phyloP scores from a whole-genome alignment of 2,797 vertebrate genomes.

The Jordanella pulchra region DNA sequence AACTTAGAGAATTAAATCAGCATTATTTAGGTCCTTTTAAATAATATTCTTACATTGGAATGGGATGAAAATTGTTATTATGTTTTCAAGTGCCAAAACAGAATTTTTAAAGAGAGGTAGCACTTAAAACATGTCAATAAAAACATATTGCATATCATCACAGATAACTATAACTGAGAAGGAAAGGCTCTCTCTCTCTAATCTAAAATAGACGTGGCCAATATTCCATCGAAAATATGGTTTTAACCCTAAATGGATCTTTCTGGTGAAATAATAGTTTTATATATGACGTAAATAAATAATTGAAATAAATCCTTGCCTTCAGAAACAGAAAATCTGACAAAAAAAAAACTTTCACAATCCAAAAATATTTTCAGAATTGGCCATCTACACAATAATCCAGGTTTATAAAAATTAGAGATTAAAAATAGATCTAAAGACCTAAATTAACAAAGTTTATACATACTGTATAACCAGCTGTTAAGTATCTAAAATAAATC shows the following conservation, averaged over 20 bases:
- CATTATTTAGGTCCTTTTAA: neutral
- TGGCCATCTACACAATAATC: neutral
- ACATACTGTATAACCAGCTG: neutral
- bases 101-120: no score
- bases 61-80: neutral
- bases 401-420: neutral
- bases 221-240: no score
- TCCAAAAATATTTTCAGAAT: no score
- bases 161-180: neutral
- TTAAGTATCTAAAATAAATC: neutral
- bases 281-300: no score
- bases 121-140: neutral
- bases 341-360: no score
- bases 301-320: no score
- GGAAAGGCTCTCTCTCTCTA: no score
- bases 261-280: no score
- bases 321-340: no score
- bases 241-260: no score
- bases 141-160: neutral
- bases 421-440: neutral
- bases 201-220: no score
- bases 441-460: neutral
- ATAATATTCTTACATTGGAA: neutral
- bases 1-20: neutral
- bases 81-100: neutral